A percentile compares a stretch with the other conserved stretches of the same genome.
phyloP scores from a whole-genome alignment of 2,888 invertebrate species.

The Agriotes lineatus region DNA sequence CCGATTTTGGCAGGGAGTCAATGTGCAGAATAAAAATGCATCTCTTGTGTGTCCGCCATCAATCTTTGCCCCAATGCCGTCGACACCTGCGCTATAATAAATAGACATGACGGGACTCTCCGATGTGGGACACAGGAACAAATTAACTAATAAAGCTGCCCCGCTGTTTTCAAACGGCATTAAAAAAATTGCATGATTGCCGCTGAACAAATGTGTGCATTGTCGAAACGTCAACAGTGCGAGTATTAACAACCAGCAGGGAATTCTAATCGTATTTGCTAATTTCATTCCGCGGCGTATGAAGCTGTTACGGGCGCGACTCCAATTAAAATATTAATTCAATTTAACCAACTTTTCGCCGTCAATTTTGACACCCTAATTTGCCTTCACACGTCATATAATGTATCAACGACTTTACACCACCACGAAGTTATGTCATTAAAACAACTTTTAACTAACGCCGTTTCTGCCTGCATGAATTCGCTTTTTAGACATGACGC shows the following conservation, averaged over 20 bases:
- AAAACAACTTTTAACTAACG: no score
- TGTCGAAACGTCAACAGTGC: constrained; percentile 12
- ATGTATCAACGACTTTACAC: neutral
- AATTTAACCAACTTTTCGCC: constrained; percentile 2
- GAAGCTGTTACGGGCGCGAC: constrained; percentile 14
- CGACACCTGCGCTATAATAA: constrained; percentile 28
- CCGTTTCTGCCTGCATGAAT: no score
- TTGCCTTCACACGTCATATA: neutral
- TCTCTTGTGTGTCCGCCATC: constrained; percentile 26
- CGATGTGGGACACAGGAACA: neutral
- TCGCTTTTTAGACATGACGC: no score
- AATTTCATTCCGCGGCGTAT: constrained; percentile 10
- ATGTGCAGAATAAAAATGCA: constrained; percentile 26
- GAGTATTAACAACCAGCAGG: constrained; percentile 6
- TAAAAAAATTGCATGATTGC: constrained; percentile 3
- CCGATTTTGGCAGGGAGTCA: constrained; percentile 1
- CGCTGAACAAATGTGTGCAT: neutral
- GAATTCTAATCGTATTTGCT: constrained; percentile 19
- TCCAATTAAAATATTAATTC: constrained; percentile 23
- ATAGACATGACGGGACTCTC: constrained; percentile 5
- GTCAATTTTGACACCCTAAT: constrained; percentile 4
- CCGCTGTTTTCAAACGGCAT: constrained; percentile 1
- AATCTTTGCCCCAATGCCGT: constrained; percentile 24
- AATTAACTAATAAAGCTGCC: constrained; percentile 6
- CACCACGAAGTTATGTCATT: neutral